Conservation (phyloP, 2,888 invertebrate species). For the Ennomos erosarius region DNA sequence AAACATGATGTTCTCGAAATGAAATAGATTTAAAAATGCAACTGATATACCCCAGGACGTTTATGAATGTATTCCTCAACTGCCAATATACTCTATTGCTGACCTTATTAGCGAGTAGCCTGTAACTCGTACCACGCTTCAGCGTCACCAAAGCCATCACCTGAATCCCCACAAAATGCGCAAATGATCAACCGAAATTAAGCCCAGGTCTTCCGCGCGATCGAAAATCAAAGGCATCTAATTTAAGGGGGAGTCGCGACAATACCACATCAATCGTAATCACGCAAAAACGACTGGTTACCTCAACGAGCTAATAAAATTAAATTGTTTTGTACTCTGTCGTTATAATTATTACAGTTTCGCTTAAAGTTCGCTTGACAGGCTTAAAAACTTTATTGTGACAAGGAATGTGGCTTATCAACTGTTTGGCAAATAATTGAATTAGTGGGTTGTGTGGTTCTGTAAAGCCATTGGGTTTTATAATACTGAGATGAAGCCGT, state of each 20-base stretch:
- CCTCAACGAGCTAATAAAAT: constrained; percentile 15
- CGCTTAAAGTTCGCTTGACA: background rate
- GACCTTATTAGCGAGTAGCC: background rate
- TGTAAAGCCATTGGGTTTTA: background rate
- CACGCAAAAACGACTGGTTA: constrained; percentile 30
- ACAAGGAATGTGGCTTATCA: background rate
- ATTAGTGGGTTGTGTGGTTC: constrained; percentile 14
- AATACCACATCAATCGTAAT: constrained; percentile 49
- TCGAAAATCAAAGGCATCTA: constrained; percentile 67
- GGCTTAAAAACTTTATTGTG: background rate
- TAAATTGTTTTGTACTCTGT: constrained; percentile 9
- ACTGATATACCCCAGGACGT: too few species aligned
- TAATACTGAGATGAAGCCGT: too few species aligned
- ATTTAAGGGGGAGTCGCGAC: constrained; percentile 49
- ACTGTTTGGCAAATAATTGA: constrained; percentile 19
- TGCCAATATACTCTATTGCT: background rate
- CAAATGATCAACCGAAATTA: constrained; percentile 76
- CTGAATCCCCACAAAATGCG: constrained; percentile 34
- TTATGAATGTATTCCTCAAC: too few species aligned
- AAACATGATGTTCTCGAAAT: too few species aligned
- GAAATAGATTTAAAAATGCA: too few species aligned
- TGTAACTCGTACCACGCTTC: background rate
- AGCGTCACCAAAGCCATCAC: constrained; percentile 35
- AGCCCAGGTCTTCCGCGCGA: constrained; percentile 67
- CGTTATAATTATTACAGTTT: background rate